phyloP scores from a whole-genome alignment of 2,888 invertebrate genomes.

The Polymixis flavicincta region DNA sequence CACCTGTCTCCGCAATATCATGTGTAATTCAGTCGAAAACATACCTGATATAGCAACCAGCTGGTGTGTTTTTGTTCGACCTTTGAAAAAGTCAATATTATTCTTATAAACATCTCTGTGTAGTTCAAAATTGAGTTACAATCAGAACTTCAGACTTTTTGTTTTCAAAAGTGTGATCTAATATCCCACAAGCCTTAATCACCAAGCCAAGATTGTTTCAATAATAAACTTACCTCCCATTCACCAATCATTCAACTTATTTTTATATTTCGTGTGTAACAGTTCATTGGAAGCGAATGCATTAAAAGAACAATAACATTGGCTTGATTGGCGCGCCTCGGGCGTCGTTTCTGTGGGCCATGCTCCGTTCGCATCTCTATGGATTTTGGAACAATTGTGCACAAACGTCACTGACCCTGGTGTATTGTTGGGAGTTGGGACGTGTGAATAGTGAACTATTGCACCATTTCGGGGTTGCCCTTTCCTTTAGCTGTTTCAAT shows the following conservation, averaged over 20 bases:
- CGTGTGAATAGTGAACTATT: slow-evolving; percentile 65
- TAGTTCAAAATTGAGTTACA: slow-evolving; percentile 42
- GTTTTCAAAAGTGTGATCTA: slow-evolving; percentile 34
- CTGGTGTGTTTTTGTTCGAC: slow-evolving; percentile 46
- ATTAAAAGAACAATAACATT: slow-evolving; percentile 73
- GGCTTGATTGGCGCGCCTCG: slow-evolving; percentile 61
- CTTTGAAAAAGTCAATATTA: slow-evolving; percentile 55
- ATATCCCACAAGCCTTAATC: background rate
- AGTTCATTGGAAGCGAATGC: slow-evolving; percentile 62
- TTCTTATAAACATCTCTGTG: slow-evolving; percentile 49
- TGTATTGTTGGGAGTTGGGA: slow-evolving; percentile 68
- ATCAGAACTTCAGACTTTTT: slow-evolving; percentile 28
- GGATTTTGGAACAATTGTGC: slow-evolving; percentile 75
- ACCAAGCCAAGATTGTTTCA: slow-evolving; percentile 1
- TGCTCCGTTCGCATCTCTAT: slow-evolving; percentile 70
- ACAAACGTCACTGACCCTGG: slow-evolving; percentile 72
- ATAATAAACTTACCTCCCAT: slow-evolving; percentile 30
- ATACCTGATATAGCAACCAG: slow-evolving; percentile 35
- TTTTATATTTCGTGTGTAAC: slow-evolving; percentile 40
- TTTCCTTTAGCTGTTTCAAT: slow-evolving; percentile 38
- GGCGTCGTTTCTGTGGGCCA: slow-evolving; percentile 68
- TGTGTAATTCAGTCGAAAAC: slow-evolving; percentile 47
- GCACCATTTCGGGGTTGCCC: slow-evolving; percentile 61
- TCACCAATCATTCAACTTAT: slow-evolving; percentile 20
- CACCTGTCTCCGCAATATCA: slow-evolving; percentile 54